phyloP scores from a whole-genome alignment of 2,888 invertebrate genomes.

The Erynnis tages region DNA sequence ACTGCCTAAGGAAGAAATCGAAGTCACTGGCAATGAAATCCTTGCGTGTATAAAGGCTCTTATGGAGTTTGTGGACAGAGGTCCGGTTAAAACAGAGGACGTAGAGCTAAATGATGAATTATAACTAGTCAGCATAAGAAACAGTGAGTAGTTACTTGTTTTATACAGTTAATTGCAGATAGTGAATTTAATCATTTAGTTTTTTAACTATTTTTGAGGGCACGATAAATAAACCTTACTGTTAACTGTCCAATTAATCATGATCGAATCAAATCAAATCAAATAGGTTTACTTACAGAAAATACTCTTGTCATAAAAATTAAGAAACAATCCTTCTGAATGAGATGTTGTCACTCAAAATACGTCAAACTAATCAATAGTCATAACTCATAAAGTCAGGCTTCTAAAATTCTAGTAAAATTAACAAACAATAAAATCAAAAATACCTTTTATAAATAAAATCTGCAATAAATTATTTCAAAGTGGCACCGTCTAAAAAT shows the following conservation, averaged over 20 bases:
- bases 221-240: too few species aligned
- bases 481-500: conserved; percentile 54
- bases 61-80: conserved; percentile 63
- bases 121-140: too few species aligned
- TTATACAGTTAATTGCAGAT: too few species aligned
- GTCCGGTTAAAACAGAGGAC: neutral
- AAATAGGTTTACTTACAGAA: too few species aligned
- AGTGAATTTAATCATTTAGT: too few species aligned
- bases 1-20: conserved; percentile 62
- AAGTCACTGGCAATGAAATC: conserved; percentile 61
- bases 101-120: too few species aligned
- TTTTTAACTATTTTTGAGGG: too few species aligned
- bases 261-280: too few species aligned
- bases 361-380: neutral
- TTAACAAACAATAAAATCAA: neutral
- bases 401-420: neutral
- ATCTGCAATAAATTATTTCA: conserved; percentile 37
- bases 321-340: neutral
- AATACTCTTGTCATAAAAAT: neutral
- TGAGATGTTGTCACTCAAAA: neutral
- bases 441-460: neutral
- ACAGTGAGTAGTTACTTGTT: too few species aligned
- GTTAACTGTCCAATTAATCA: too few species aligned
- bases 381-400: neutral
- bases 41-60: conserved; percentile 55